These are phyloP conservation scores for Condylura cristata DNA, from an alignment of 2,113 vertebrate genomes.

Conservation along the genomic window DNA sequence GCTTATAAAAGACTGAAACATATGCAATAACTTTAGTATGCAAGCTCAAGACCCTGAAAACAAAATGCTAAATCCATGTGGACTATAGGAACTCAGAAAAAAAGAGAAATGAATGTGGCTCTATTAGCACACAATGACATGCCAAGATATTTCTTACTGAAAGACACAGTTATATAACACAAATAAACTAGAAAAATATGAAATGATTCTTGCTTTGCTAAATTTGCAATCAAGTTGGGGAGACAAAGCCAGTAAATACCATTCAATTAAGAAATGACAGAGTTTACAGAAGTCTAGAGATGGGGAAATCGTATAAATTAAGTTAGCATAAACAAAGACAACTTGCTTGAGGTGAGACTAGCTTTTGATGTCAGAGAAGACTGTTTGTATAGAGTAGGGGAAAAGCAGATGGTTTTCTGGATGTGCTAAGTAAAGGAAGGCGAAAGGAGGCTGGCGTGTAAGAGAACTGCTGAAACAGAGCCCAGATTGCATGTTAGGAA, in stretches of 20 bases:
- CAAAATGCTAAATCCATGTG: not conserved
- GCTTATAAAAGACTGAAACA: not conserved
- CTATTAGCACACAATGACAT: no score
- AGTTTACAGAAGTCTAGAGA: not conserved
- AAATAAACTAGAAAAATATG: not conserved
- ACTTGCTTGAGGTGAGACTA: constrained; percentile 38
- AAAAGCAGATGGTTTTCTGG: constrained; percentile 62
- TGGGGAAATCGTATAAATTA: not conserved
- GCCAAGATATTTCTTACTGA: not conserved
- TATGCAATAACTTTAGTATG: not conserved
- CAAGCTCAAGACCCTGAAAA: not conserved
- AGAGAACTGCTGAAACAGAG: not conserved
- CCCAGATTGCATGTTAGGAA: constrained; percentile 1
- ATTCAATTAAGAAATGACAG: not conserved
- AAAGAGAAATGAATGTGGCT: not conserved
- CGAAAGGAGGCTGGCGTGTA: not conserved
- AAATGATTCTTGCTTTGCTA: not conserved
- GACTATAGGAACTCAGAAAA: not conserved
- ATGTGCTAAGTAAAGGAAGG: constrained; percentile 14
- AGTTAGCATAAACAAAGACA: constrained; percentile 19
- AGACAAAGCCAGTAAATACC: not conserved
- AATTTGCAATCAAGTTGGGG: not conserved
- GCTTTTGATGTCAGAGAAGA: constrained; percentile 46
- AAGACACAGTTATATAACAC: not conserved
- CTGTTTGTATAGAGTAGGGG: constrained; percentile 31